Evolutionary conservation across 2,888 invertebrate species (phyloP).

Genomic region (Conchocele bisecta): DNA sequence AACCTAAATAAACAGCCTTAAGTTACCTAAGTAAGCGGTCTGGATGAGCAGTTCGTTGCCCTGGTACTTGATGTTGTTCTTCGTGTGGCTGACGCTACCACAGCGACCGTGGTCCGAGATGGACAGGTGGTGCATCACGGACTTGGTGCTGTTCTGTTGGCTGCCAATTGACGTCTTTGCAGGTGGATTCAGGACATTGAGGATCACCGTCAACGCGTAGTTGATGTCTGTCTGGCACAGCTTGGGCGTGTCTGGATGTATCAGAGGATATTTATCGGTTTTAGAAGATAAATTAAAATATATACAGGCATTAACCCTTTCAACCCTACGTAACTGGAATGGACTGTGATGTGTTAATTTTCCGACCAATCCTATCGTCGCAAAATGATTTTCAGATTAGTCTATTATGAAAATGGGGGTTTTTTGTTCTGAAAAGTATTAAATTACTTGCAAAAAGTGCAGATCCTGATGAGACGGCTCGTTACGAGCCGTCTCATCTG

Average conservation of each 20-base stretch:
- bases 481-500: no score
- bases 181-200: constrained; percentile 90
- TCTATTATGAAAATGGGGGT: no score
- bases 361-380: no score
- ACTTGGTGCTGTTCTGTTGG: constrained; percentile 78
- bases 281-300: background rate
- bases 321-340: no score
- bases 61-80: constrained; percentile 52
- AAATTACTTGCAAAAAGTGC: no score
- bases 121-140: constrained; percentile 75
- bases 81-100: constrained; percentile 71
- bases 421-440: no score
- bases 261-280: no score
- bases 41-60: constrained; percentile 81
- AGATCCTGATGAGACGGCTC: no score
- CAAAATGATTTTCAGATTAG: no score
- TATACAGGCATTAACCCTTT: no score
- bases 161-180: constrained; percentile 57
- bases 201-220: constrained; percentile 93
- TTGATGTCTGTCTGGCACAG: constrained; percentile 94
- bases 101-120: constrained; percentile 75
- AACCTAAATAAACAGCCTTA: no score
- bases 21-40: constrained; percentile 85
- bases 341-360: no score
- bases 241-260: constrained; percentile 92